A percentile compares a stretch with the other conserved stretches of the same genome.
Evolutionary conservation across 2,888 invertebrate species (phyloP).

Genomic region (Hoplodrina ambigua): DNA sequence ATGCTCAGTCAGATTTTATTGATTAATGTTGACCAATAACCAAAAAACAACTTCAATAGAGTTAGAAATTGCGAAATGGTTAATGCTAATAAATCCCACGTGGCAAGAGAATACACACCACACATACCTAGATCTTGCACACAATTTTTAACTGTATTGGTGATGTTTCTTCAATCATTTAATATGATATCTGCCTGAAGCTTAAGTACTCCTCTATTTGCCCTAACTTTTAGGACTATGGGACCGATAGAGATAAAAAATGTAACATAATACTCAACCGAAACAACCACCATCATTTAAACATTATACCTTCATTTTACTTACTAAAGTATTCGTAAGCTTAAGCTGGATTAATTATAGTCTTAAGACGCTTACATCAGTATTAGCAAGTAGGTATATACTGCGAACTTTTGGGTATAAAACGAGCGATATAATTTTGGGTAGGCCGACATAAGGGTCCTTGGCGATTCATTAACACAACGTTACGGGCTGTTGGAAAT

Average conservation of each 20-base stretch:
- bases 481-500: constrained; percentile 30
- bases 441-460: constrained; percentile 31
- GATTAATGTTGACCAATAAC: no score
- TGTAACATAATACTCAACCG: not conserved
- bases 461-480: constrained; percentile 54
- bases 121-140: no score
- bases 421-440: constrained; percentile 52
- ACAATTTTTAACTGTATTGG: no score
- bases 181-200: no score
- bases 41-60: no score
- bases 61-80: no score
- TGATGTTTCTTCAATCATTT: no score
- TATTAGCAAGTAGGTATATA: constrained; percentile 34
- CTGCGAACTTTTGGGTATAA: constrained; percentile 54
- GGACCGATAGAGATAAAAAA: not conserved
- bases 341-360: constrained; percentile 55
- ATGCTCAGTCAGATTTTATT: no score
- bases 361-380: constrained; percentile 53
- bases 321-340: constrained; percentile 33
- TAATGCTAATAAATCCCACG: no score
- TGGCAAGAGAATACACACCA: no score
- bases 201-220: no score
- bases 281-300: not conserved
- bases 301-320: constrained; percentile 19
- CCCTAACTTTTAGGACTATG: no score